Conservation (phyloP, 1,140 invertebrate species). For the Geopemphigus sp. region DNA sequence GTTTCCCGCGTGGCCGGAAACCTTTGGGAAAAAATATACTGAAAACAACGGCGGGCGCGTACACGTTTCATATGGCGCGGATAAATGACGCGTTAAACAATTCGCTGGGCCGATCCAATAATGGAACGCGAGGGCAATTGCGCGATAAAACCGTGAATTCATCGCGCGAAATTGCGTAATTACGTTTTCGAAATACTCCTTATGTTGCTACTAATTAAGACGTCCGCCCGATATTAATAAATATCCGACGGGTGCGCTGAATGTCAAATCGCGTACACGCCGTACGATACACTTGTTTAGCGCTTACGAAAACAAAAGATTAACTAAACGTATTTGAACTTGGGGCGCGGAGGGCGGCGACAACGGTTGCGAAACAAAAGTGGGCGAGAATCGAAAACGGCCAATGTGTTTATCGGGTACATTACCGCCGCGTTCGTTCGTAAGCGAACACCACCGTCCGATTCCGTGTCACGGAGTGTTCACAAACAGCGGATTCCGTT, state of each 20-base stretch:
- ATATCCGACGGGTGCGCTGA: conserved; percentile 2
- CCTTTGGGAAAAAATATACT: too few relatives aligned
- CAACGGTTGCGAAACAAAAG: background rate
- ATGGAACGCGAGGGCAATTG: background rate
- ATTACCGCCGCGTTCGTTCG: too few relatives aligned
- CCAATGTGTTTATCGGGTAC: too few relatives aligned
- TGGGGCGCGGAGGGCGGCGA: background rate
- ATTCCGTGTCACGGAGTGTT: too few relatives aligned
- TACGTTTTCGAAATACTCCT: conserved; percentile 17
- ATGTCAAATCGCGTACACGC: conserved; percentile 7
- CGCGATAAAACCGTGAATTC: background rate
- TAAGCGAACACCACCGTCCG: too few relatives aligned
- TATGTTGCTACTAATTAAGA: background rate
- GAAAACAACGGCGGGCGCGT: too few relatives aligned
- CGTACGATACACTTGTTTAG: background rate
- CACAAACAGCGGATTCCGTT: too few relatives aligned
- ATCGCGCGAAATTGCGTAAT: background rate
- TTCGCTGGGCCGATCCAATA: too few relatives aligned
- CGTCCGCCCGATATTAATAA: conserved; percentile 3
- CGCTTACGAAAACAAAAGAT: background rate
- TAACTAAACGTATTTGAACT: background rate
- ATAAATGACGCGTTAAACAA: too few relatives aligned
- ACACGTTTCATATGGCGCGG: too few relatives aligned
- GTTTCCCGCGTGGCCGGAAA: too few relatives aligned
- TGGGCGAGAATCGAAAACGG: too few relatives aligned